phyloP scores from a whole-genome alignment of 2,888 invertebrate genomes.

The Andrena hattorfiana region DNA sequence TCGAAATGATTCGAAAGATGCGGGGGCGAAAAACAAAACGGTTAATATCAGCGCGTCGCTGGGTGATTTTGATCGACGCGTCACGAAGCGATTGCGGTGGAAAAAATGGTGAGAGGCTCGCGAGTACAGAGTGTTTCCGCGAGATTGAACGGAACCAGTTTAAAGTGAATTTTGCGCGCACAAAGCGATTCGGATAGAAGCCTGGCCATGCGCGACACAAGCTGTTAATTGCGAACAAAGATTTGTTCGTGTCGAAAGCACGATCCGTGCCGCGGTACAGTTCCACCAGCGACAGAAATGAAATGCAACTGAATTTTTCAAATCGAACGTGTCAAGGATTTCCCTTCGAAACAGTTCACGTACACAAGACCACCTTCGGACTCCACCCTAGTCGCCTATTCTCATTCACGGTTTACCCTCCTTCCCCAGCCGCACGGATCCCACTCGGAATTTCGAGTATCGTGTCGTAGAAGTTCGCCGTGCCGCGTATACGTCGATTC shows the following conservation, averaged over 20 bases:
- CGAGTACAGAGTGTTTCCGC: not conserved
- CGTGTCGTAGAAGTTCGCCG: not conserved
- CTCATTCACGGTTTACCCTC: not conserved
- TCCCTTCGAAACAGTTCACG: not conserved
- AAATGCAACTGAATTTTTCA: no score
- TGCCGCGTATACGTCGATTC: not conserved
- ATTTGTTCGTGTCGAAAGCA: not conserved
- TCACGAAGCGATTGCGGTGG: not conserved
- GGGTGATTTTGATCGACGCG: not conserved
- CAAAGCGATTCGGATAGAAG: not conserved
- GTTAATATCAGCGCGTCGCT: not conserved
- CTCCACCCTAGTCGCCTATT: not conserved
- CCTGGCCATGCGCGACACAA: not conserved
- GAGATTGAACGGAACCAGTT: not conserved
- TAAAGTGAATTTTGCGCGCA: not conserved
- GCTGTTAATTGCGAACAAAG: not conserved
- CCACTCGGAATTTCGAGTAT: not conserved
- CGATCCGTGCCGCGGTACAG: no score
- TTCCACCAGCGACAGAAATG: no score
- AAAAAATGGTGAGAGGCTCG: not conserved
- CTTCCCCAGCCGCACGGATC: not conserved
- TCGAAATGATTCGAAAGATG: not conserved
- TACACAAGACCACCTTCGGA: not conserved
- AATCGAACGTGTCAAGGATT: no score
- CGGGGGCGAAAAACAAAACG: not conserved